phyloP scores from a whole-genome alignment of 2,113 vertebrate genomes.

The Oplegnathus fasciatus region DNA sequence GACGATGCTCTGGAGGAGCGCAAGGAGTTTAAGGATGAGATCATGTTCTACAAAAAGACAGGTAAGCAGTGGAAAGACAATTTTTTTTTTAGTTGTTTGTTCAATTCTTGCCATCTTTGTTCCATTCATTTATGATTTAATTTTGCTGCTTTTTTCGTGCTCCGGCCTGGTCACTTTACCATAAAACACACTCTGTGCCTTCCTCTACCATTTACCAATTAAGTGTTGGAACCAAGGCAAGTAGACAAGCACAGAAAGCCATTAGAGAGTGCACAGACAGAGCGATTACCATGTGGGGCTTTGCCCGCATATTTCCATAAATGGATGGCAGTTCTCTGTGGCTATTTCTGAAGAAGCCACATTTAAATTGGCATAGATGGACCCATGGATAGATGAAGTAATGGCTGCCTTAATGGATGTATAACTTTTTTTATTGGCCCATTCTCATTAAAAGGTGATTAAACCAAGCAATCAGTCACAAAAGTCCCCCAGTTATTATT shows the following conservation, averaged over 20 bases:
- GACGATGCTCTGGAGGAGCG: conserved; percentile 95
- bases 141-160: background rate
- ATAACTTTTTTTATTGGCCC: conserved; percentile 44
- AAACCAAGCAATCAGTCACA: conserved; percentile 57
- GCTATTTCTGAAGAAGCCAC: conserved; percentile 58
- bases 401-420: conserved; percentile 27
- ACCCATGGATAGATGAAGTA: conserved; percentile 26
- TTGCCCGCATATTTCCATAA: conserved; percentile 35
- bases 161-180: background rate
- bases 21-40: conserved; percentile 96
- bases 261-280: conserved; percentile 29
- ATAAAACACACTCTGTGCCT: background rate
- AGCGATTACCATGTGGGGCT: conserved; percentile 16
- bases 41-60: conserved; percentile 96
- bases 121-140: background rate
- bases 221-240: conserved; percentile 2
- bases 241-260: conserved; percentile 37
- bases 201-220: conserved; percentile 16
- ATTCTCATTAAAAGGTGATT: conserved; percentile 76
- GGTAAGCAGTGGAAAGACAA: conserved; percentile 61
- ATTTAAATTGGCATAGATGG: conserved; percentile 62
- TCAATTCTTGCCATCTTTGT: background rate
- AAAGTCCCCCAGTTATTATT: conserved; percentile 55
- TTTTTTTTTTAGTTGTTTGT: background rate
- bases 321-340: conserved; percentile 46